Conservation (phyloP, 2,888 invertebrate species). For the Trachelus troglodyta region DNA sequence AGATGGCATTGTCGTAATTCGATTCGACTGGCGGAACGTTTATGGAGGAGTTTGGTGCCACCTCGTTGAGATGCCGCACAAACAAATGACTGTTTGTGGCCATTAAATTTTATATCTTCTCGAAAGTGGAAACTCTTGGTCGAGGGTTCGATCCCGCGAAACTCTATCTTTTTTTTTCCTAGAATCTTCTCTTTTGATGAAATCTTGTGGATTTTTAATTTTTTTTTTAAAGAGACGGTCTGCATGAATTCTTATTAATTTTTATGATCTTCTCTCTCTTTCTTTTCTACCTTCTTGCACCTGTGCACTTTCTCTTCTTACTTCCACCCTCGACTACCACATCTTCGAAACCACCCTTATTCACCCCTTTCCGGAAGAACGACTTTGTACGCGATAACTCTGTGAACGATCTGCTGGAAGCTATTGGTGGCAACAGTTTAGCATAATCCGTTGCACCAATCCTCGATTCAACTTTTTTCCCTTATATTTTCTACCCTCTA, state of each 20-base stretch:
- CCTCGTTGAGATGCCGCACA: not conserved
- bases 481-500: not conserved
- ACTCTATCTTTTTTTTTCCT: not conserved
- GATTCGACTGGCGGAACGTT: not conserved
- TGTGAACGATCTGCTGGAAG: constrained; percentile 1
- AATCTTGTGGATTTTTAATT: not conserved
- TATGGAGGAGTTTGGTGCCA: not conserved
- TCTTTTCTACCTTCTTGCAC: not conserved
- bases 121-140: not conserved
- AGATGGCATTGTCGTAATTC: not conserved
- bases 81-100: constrained; percentile 1
- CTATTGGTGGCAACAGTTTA: not conserved
- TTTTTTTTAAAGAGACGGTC: not conserved
- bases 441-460: not conserved
- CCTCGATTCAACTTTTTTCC: not conserved
- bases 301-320: not conserved
- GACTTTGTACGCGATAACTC: not conserved
- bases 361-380: not conserved
- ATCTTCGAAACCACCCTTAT: not conserved
- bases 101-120: not conserved
- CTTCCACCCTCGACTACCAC: not conserved
- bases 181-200: not conserved
- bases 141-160: not conserved
- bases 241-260: not conserved
- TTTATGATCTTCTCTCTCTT: not conserved